phyloP scores from a whole-genome alignment of 2,113 vertebrate genomes.

The Antigone vipio region DNA sequence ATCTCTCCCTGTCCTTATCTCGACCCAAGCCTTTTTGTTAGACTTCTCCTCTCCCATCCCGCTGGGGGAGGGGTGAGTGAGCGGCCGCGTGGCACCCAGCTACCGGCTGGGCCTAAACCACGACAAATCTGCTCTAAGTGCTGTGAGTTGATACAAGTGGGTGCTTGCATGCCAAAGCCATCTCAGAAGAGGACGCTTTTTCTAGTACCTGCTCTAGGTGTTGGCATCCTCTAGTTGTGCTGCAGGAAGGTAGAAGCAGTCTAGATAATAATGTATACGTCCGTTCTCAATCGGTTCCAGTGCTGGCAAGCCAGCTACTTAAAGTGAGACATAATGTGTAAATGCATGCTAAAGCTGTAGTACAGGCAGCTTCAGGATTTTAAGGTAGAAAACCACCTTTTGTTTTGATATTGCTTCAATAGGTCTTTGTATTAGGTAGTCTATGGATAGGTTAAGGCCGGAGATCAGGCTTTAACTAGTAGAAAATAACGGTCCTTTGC shows the following conservation, averaged over 20 bases:
- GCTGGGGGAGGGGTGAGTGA: no score
- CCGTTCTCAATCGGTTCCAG: not conserved
- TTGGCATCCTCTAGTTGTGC: not conserved
- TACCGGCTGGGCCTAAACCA: no score
- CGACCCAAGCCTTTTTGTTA: no score
- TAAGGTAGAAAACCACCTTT: not conserved
- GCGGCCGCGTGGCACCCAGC: no score
- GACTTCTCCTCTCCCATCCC: no score
- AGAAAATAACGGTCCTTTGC: not conserved
- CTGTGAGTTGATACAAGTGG: not conserved
- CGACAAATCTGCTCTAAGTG: not conserved
- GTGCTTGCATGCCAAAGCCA: not conserved
- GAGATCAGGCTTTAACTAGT: not conserved
- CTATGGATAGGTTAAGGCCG: not conserved
- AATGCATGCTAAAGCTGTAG: not conserved
- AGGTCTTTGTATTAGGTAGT: not conserved
- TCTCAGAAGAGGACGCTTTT: not conserved
- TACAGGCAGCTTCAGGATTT: not conserved
- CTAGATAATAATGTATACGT: not conserved
- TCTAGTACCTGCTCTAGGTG: not conserved
- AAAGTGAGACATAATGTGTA: not conserved
- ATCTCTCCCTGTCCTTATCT: no score
- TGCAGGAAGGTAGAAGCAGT: not conserved
- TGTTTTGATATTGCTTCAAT: not conserved
- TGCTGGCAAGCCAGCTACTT: not conserved